Percentiles rank a stretch among this genome's conserved stretches.
These are phyloP conservation scores for Cynocephalus volans DNA, from an alignment of 2,113 vertebrate genomes.

Conservation along the genomic window DNA sequence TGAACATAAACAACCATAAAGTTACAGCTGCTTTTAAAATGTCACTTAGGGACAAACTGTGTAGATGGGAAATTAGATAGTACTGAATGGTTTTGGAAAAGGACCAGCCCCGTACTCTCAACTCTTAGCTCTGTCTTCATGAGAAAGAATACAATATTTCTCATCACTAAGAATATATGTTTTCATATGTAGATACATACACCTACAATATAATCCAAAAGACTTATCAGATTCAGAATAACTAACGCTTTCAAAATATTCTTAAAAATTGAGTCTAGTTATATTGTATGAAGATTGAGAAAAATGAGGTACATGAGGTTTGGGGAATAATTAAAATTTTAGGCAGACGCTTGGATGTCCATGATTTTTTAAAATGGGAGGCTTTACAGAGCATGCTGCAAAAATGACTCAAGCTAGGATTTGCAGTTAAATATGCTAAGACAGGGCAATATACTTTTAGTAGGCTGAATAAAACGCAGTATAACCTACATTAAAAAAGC, in stretches of 20 bases:
- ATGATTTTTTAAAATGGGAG: slow-evolving; percentile 53
- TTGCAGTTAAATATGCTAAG: slow-evolving; percentile 67
- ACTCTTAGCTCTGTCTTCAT: not conserved
- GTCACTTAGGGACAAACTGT: slow-evolving; percentile 68
- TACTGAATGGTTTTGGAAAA: slow-evolving; percentile 45
- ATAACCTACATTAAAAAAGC: slow-evolving; percentile 78
- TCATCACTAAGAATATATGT: not conserved
- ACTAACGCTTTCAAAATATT: slow-evolving; percentile 20
- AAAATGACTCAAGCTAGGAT: slow-evolving; percentile 64
- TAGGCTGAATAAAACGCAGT: slow-evolving; percentile 76
- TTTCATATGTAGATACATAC: not conserved
- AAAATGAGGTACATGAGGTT: slow-evolving; percentile 50
- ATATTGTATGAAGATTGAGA: slow-evolving; percentile 31
- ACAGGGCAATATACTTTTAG: slow-evolving; percentile 76
- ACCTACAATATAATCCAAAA: not conserved
- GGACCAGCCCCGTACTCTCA: not conserved
- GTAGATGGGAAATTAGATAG: slow-evolving; percentile 72
- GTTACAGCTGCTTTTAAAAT: slow-evolving; percentile 63
- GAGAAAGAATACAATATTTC: slow-evolving; percentile 44
- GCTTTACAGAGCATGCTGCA: slow-evolving; percentile 19
- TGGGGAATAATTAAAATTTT: slow-evolving; percentile 77
- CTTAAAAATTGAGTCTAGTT: slow-evolving; percentile 38
- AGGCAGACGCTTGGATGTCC: slow-evolving; percentile 54
- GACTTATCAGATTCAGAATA: slow-evolving; percentile 22
- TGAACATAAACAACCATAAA: slow-evolving; percentile 72